Base-by-base conservation (phyloP, 1,140 invertebrate species). In the Oncopeltus fasciatus region DNA sequence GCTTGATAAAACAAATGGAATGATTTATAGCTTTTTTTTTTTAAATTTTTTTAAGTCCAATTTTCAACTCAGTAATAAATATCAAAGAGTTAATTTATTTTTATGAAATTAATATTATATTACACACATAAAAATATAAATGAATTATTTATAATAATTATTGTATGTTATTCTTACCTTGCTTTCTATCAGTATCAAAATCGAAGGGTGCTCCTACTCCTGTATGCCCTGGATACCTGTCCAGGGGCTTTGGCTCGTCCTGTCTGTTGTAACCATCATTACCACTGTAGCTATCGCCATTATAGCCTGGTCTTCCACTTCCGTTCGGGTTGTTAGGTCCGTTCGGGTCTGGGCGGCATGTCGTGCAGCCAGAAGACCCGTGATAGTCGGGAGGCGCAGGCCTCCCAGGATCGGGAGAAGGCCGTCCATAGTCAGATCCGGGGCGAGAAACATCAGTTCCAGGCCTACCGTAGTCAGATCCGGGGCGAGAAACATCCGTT, bases 141-240 rank as follows among this genome's bases (percentile, higher is more conserved):
- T n/a, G n/a, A n/a, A n/a, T n/a, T n/a, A n/a, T n/a, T n/a, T n/a
- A n/a, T n/a, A n/a, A n/a, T n/a, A n/a, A n/a, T n/a, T n/a, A n/a
- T n/a, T n/a, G n/a, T n/a, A n/a, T n/a, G n/a, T n/a, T n/a, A n/a
- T n/a, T 20, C 24, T 53, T 53, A 38, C 56, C 56, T 29, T 57
- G 56, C 20, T 57, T 57, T 24, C 56, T 57, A 14, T 57, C 56
- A 26, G n/a, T 20, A 16, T 57, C 53, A 26, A 65, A 61, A 27
- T 65, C 64, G 44, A 61, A 61, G 27, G 64, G 60, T 0, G 64
- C 64, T 29, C 64, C 64, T 20, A 65, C 64, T 31, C 64, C 64
- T 2, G 59, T 61, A 28, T 65, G 64, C 0, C 64, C 64, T 21
- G 64, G 64, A 24, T 65, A 65, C 24, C 64, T 60, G 29, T 65